Percentiles rank a stretch among this genome's conserved stretches.
Evolutionary conservation across 2,113 vertebrate species (phyloP).

Genomic region (Cynopterus brachyotis): DNA sequence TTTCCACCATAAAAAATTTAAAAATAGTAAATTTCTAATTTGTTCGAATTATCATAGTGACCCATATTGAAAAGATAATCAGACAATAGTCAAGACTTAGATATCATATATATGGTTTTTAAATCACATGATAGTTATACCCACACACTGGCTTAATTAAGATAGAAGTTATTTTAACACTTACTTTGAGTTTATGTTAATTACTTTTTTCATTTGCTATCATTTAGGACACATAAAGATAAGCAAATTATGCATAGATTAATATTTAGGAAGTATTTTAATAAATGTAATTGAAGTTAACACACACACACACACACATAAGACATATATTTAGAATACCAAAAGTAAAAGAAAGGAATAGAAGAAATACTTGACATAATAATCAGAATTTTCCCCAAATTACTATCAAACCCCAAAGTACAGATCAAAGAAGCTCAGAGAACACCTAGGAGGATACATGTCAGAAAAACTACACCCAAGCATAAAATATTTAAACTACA

Average conservation of each 20-base stretch:
- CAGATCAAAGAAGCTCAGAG: not conserved
- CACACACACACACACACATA: no score
- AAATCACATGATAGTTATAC: not conserved
- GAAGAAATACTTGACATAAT: not conserved
- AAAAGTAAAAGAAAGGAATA: not conserved
- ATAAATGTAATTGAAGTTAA: not conserved
- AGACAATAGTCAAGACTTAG: not conserved
- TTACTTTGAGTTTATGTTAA: not conserved
- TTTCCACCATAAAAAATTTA: not conserved
- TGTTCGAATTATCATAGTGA: not conserved
- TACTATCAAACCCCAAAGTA: not conserved
- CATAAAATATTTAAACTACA: not conserved
- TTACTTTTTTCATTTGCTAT: not conserved
- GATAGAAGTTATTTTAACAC: not conserved
- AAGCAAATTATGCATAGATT: not conserved
- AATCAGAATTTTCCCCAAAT: not conserved
- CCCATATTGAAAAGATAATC: not conserved
- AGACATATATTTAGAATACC: not conserved
- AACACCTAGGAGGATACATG: not conserved
- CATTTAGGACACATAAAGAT: not conserved
- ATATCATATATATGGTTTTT: not conserved
- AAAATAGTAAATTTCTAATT: not conserved
- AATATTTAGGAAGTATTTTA: not conserved
- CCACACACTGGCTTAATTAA: not conserved
- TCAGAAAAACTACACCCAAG: not conserved